These are phyloP conservation scores for Podotricha telesiphe DNA, from an alignment of 2,888 invertebrate species.

Conservation along the genomic window DNA sequence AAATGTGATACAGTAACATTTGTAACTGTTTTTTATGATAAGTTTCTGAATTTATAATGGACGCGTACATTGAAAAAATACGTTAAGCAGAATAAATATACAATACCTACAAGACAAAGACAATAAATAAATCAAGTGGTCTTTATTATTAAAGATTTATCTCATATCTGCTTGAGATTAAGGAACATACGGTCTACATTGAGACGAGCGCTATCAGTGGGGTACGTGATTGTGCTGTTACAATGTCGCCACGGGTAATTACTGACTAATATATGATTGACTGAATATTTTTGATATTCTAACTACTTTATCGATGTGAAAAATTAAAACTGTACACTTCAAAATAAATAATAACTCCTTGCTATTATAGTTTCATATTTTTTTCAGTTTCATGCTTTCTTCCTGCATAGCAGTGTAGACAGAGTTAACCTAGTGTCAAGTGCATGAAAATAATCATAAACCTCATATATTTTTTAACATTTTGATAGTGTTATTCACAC, in stretches of 20 bases:
- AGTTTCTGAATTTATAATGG: neutral
- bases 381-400: too few species aligned
- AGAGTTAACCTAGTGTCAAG: too few species aligned
- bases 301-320: neutral
- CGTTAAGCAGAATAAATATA: neutral
- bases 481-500: too few species aligned
- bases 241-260: constrained; percentile 49
- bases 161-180: constrained; percentile 34
- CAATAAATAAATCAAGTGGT: constrained; percentile 12
- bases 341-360: too few species aligned
- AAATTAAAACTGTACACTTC: too few species aligned
- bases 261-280: neutral
- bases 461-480: too few species aligned
- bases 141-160: constrained; percentile 17
- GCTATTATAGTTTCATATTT: too few species aligned
- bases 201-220: constrained; percentile 51
- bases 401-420: too few species aligned
- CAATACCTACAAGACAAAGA: neutral
- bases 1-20: too few species aligned
- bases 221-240: constrained; percentile 57
- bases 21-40: too few species aligned
- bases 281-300: neutral
- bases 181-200: constrained; percentile 35
- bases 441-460: too few species aligned
- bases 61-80: neutral